Percentiles rank a stretch among this genome's conserved stretches.
Evolutionary conservation across 2,797 vertebrate genomes (phyloP).

Genomic region (Neosilurus hyrtlii): DNA sequence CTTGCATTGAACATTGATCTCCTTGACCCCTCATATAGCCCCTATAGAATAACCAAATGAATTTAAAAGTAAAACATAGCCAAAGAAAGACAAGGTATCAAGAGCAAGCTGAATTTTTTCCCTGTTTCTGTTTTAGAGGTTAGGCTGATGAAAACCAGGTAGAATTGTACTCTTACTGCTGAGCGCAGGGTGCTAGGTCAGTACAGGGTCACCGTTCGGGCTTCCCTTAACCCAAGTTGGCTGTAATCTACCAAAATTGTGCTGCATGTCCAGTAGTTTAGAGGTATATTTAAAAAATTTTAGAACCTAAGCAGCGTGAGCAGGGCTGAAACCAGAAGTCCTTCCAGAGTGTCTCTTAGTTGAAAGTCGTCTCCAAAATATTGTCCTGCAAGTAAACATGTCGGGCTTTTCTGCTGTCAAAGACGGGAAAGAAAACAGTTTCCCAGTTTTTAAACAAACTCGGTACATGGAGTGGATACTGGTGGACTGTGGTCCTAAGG

Average conservation of each 20-base stretch:
- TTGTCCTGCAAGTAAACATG: constrained; percentile 20
- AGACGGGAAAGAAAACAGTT: constrained; percentile 11
- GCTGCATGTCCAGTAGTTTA: constrained; percentile 39
- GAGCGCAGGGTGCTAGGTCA: constrained; percentile 1
- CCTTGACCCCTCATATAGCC: constrained; percentile 27
- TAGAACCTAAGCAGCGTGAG: constrained; percentile 47
- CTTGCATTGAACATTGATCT: constrained; percentile 56
- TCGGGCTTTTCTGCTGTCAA: constrained; percentile 22
- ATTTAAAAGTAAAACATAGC: constrained; percentile 31
- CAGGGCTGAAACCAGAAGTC: constrained; percentile 15
- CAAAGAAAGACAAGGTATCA: constrained; percentile 48
- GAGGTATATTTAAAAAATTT: constrained; percentile 42
- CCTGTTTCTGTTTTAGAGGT: constrained; percentile 42
- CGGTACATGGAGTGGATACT: neutral
- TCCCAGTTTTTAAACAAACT: constrained; percentile 26
- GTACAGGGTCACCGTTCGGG: constrained; percentile 26
- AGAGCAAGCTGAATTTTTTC: constrained; percentile 50
- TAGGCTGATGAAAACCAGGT: constrained; percentile 33
- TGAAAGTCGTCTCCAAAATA: constrained; percentile 29
- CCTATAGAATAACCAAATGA: constrained; percentile 36
- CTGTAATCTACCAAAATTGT: constrained; percentile 38
- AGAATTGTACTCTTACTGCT: constrained; percentile 18
- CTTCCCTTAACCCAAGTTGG: constrained; percentile 11
- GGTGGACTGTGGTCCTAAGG: constrained; percentile 20
- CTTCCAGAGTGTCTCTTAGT: constrained; percentile 19